Evolutionary conservation across 2,113 vertebrate genomes (phyloP).

Genomic region (Butorides virescens): DNA sequence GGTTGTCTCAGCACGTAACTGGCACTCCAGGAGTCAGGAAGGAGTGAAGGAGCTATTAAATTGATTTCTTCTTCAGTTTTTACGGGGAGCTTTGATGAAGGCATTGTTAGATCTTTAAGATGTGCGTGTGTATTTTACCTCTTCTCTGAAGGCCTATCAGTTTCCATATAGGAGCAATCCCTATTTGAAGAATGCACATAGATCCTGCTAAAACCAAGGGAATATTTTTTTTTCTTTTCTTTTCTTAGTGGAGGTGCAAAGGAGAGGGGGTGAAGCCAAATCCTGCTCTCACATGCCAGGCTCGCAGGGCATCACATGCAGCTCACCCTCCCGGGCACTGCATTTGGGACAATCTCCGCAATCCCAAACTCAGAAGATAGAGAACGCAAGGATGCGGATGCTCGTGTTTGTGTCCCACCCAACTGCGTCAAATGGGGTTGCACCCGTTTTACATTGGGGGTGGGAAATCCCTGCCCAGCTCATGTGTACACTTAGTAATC

Average conservation of each 20-base stretch:
- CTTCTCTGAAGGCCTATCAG: neutral
- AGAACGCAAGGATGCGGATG: rapidly evolving
- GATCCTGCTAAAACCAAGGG: neutral
- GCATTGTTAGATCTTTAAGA: neutral
- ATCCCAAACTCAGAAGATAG: neutral
- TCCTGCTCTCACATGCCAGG: neutral
- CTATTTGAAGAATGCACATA: neutral
- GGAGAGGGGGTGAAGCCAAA: neutral
- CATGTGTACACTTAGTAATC: rapidly evolving
- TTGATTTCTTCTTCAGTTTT: slow-evolving; percentile 7
- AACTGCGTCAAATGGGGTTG: neutral
- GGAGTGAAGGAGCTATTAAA: neutral
- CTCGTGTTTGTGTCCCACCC: neutral
- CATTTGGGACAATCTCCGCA: neutral
- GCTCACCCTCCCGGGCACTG: rapidly evolving
- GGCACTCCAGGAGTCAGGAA: neutral
- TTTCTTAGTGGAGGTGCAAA: neutral
- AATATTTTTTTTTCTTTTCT: neutral
- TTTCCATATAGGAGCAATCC: neutral
- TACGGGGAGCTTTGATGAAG: neutral
- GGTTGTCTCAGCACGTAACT: neutral
- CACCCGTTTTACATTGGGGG: neutral
- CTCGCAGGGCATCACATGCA: neutral
- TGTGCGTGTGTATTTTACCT: neutral
- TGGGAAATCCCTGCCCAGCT: neutral